Evolutionary conservation across 2,797 vertebrate genomes (phyloP), one percentile per base, ranked within the genome.

Genomic region (Aeoliscus strigatus): DNA sequence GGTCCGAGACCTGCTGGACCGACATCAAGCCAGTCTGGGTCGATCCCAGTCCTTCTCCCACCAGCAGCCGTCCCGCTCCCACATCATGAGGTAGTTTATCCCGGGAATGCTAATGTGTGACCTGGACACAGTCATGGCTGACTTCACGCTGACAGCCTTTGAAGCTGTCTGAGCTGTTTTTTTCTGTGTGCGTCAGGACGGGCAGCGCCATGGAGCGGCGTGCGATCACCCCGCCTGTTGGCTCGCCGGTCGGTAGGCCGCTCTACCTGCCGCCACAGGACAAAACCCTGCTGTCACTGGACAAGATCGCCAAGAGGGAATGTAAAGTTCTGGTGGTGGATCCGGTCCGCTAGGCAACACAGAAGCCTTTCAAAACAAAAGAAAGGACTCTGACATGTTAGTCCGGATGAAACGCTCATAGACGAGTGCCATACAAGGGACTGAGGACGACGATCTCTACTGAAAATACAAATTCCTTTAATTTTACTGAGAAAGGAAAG

Each of bases 281-380:
- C 69, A 87, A 90, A 23, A 41, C 77, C 0, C 82, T 92, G 46
- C 88, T 97, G 18, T 91, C 93, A 0, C 80, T 97, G 43, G 94
- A 97, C 85, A 97, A 97, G 85, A 96, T 97, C 14, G 94, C 93
- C 72, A 97, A 97, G 79, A 89, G 94, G 5, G 92, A 96, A 64
- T 96, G 94, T 67, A 96, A 95, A 54, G 92, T 96, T 38, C 85
- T 96, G 75, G 94, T 93, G 38, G 83, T 97, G 42, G 90, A 93
- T 8, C 87, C 85, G 0, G 59, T 60, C 50, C 51, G 64, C 66
- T 87, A 72, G 43, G 24, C 1, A 9, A 13, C 4, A 1, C 57
- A 32, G 27, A 27, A 0, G 6, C 3, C 6, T 3, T 6, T 15
- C 1, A 15, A 27, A 25, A 11, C 10, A 30, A 4, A 18, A 4